Base-by-base conservation (phyloP, 2,888 invertebrate genomes). In the Rhodophaea formosa region DNA sequence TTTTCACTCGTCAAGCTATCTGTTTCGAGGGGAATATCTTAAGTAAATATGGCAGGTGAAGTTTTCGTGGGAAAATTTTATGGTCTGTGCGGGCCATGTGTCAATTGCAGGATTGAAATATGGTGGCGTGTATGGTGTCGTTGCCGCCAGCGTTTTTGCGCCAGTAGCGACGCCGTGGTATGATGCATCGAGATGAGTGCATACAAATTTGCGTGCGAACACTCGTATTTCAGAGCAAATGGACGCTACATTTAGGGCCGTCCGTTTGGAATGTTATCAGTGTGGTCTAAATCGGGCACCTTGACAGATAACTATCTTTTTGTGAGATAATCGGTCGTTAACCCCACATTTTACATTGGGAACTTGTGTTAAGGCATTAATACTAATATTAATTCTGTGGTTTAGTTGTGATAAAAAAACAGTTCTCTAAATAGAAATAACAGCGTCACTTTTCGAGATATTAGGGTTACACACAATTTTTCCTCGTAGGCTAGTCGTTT, bases 101-200 rank as follows among this genome's bases (percentile, higher is more conserved):
- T 90, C 91, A 87, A 89, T 90, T 85, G 82, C 70, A 62, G 77
- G 84, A 88, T 88, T 89, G 90, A 90, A 88, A 87, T 91, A 91
- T 86, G 79, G 87, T 86, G 79, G 87, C 62, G 66, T 74, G 72
- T 75, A 77, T 74, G 75, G 62, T 65, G 70, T 68, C 88, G 93
- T 93, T 93, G 93, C 93, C 94, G 93, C 92, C 88, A 91, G 92
- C 92, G 93, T 92, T 93, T 93, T 93, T 93, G 92, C 91, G 71
- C 71, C 14, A n/a, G n/a, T n/a, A n/a, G 46, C 70, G 10, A 10
- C n/a, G 17, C 8, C n/a, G n/a, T 64, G 68, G 68, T 72, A 75
- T 79, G 79, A 76, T 77, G 79, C 92, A 78, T 78, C 71, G 75
- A 74, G 72, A 63, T 69, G 70, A 70, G 69, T 69, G 75, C 71